phyloP scores from a whole-genome alignment of 1,140 invertebrate genomes.

The Cataglyphis hispanica region DNA sequence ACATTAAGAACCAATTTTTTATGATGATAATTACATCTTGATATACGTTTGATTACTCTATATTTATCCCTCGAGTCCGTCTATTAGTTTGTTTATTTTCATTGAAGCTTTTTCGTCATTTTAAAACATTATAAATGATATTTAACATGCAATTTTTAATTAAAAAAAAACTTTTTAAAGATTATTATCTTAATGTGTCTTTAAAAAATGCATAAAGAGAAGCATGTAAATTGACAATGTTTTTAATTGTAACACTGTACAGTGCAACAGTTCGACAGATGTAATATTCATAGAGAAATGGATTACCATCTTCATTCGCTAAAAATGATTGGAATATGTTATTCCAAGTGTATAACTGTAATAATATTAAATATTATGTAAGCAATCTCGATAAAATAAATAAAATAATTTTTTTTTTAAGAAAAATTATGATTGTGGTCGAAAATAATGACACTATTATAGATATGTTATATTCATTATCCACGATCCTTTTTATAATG shows the following conservation, averaged over 20 bases:
- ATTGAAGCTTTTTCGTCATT: too few relatives aligned
- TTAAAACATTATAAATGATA: background rate
- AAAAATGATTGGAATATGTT: slow-evolving; percentile 56
- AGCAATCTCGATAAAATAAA: slow-evolving; percentile 22
- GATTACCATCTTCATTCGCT: slow-evolving; percentile 63
- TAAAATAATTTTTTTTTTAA: slow-evolving; percentile 19
- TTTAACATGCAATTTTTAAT: background rate
- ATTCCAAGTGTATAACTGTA: slow-evolving; percentile 64
- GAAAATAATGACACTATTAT: background rate
- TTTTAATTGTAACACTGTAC: slow-evolving; percentile 70
- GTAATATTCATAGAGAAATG: slow-evolving; percentile 70
- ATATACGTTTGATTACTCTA: too few relatives aligned
- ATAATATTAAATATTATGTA: slow-evolving; percentile 34
- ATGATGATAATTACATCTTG: too few relatives aligned
- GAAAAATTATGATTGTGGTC: background rate
- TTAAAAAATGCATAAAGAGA: slow-evolving; percentile 48
- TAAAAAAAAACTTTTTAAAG: background rate
- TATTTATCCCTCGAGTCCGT: too few relatives aligned
- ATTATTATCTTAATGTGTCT: slow-evolving; percentile 16
- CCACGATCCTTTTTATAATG: background rate
- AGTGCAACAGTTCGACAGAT: slow-evolving; percentile 64
- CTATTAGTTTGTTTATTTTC: too few relatives aligned
- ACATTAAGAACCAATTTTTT: too few relatives aligned
- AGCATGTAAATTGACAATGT: slow-evolving; percentile 75
- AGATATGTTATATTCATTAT: background rate